Percentiles rank a stretch among this genome's conserved stretches.
Evolutionary conservation across 2,888 invertebrate genomes (phyloP).

Genomic region (Molanna angustata): DNA sequence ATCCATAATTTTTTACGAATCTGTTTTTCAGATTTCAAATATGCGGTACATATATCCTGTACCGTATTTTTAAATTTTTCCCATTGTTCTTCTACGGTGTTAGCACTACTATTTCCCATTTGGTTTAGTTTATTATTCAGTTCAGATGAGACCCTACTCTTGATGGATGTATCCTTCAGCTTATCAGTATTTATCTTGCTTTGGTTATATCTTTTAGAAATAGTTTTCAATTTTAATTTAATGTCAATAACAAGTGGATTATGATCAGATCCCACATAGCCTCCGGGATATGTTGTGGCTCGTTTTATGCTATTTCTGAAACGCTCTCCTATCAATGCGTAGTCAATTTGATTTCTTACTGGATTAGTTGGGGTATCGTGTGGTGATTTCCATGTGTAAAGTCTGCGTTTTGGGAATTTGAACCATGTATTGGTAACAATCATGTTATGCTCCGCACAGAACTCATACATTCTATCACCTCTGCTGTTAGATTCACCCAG

Average conservation of each 20-base stretch:
- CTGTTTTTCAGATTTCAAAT: conserved; percentile 2
- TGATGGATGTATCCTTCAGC: background rate
- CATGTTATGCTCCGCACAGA: conserved; percentile 5
- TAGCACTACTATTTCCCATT: background rate
- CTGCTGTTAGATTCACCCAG: conserved; percentile 1
- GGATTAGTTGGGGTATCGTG: conserved; percentile 1
- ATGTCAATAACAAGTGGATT: conserved; percentile 9
- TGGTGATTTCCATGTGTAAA: conserved; percentile 11
- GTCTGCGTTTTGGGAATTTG: conserved; percentile 8
- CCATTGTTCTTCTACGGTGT: background rate
- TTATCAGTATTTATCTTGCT: background rate
- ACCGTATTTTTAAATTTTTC: background rate
- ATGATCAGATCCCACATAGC: conserved; percentile 3
- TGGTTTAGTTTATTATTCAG: conserved; percentile 6
- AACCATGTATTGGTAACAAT: conserved; percentile 5
- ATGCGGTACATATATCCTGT: background rate
- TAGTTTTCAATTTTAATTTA: background rate
- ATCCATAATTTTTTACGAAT: background rate
- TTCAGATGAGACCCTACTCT: background rate
- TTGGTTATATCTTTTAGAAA: background rate
- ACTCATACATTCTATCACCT: conserved; percentile 9
- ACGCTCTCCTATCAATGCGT: conserved; percentile 4
- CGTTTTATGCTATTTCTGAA: conserved; percentile 7
- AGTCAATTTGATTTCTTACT: conserved; percentile 8
- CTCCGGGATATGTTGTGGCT: conserved; percentile 8